Conservation (phyloP, 2,797 vertebrate genomes). For the Coendou prehensilis region DNA sequence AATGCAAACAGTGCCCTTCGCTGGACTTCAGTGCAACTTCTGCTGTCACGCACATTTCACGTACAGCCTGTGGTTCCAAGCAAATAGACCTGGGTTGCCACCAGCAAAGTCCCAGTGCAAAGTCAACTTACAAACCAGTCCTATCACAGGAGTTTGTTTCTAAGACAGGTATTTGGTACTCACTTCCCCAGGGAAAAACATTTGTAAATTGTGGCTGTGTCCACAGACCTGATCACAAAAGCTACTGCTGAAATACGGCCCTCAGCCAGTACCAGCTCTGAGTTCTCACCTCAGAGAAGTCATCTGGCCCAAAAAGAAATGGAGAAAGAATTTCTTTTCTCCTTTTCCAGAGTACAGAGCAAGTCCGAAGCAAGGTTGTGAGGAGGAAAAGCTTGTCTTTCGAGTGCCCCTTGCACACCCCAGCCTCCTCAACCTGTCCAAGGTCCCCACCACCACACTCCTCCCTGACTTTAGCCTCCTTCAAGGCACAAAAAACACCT, state of each 20-base stretch:
- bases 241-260: background rate
- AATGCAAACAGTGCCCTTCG: background rate
- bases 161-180: slow-evolving; percentile 37
- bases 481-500: background rate
- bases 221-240: slow-evolving; percentile 42
- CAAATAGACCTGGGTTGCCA: background rate
- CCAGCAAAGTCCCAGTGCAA: background rate
- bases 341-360: slow-evolving; percentile 13
- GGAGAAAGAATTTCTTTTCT: background rate
- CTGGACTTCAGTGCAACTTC: background rate
- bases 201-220: slow-evolving; percentile 28
- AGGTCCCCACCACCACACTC: background rate
- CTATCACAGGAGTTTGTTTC: slow-evolving; percentile 10
- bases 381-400: background rate
- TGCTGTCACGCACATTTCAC: background rate
- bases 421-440: background rate
- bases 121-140: background rate
- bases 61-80: background rate
- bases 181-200: slow-evolving; percentile 37
- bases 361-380: background rate
- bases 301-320: slow-evolving; percentile 44
- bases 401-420: background rate
- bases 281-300: slow-evolving; percentile 32
- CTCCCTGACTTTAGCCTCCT: background rate
- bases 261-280: background rate